phyloP scores from a whole-genome alignment of 1,140 invertebrate genomes.

The Steinernema khuongi region DNA sequence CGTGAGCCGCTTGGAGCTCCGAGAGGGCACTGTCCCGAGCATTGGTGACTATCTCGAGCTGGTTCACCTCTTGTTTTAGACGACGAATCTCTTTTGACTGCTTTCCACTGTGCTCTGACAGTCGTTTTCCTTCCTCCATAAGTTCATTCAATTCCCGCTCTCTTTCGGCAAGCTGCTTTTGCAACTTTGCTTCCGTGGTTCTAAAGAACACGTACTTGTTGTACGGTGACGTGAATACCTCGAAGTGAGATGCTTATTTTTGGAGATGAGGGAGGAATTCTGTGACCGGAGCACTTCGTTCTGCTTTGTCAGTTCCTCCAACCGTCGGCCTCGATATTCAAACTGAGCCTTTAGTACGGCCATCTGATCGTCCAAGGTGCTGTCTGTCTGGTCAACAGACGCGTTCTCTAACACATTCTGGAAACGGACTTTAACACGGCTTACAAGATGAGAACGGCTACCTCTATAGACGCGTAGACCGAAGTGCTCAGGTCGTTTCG shows the following conservation, averaged over 20 bases:
- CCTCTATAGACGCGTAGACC: background rate
- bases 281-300: slow-evolving; percentile 42
- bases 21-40: slow-evolving; percentile 20
- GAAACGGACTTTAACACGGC: background rate
- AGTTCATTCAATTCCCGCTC: slow-evolving; percentile 46
- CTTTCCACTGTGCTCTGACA: slow-evolving; percentile 24
- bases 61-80: slow-evolving; percentile 22
- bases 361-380: slow-evolving; percentile 33
- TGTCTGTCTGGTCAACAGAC: background rate
- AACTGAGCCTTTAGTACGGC: slow-evolving; percentile 36
- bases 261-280: slow-evolving; percentile 35
- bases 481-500: background rate
- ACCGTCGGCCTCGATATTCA: slow-evolving; percentile 40
- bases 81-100: slow-evolving; percentile 30
- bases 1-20: slow-evolving; percentile 5
- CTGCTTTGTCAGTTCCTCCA: slow-evolving; percentile 38
- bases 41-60: background rate
- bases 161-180: slow-evolving; percentile 49
- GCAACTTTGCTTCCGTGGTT: slow-evolving; percentile 41
- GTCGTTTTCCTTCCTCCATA: slow-evolving; percentile 44
- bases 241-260: slow-evolving; percentile 41
- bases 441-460: background rate
- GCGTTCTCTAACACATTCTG: background rate
- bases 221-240: slow-evolving; percentile 20
- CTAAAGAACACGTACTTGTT: background rate